These are phyloP conservation scores for Caranx melampygus DNA, from an alignment of 2,113 vertebrate species.

Conservation along the genomic window DNA sequence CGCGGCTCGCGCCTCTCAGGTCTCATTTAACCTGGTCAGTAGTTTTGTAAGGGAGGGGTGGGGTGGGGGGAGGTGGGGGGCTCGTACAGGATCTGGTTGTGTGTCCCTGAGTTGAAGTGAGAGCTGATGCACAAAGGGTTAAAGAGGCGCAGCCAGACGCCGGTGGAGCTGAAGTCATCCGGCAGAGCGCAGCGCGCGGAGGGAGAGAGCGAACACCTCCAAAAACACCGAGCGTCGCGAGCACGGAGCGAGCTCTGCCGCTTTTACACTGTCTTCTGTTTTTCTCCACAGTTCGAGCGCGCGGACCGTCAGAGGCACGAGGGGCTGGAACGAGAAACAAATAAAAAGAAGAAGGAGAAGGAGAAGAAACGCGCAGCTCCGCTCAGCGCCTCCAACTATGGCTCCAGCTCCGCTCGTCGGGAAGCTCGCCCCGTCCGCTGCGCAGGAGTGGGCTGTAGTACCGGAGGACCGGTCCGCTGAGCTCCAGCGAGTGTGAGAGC, in stretches of 20 bases:
- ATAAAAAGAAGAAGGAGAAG: neutral
- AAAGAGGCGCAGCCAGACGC: conserved; percentile 79
- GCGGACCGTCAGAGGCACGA: neutral
- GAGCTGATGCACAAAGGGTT: conserved; percentile 74
- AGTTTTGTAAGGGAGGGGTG: no score
- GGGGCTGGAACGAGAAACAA: conserved; percentile 19
- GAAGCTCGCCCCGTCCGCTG: conserved; percentile 46
- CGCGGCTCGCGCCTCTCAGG: neutral
- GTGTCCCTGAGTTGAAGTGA: no score
- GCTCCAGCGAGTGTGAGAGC: conserved; percentile 50
- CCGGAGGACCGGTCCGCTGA: conserved; percentile 55
- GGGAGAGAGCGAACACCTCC: conserved; percentile 61
- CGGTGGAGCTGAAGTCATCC: conserved; percentile 76
- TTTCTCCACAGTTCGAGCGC: neutral
- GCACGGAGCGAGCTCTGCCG: conserved; percentile 14
- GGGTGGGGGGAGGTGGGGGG: no score
- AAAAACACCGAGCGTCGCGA: conserved; percentile 31
- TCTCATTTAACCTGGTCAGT: neutral
- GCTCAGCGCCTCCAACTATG: conserved; percentile 49
- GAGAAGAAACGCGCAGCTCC: conserved; percentile 24
- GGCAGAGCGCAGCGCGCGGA: conserved; percentile 69
- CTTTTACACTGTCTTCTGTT: neutral
- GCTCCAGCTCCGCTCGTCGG: conserved; percentile 47
- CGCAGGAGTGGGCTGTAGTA: conserved; percentile 57
- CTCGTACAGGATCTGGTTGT: no score